phyloP scores from a whole-genome alignment of 2,888 invertebrate species.

The Chymomyza caudatula region DNA sequence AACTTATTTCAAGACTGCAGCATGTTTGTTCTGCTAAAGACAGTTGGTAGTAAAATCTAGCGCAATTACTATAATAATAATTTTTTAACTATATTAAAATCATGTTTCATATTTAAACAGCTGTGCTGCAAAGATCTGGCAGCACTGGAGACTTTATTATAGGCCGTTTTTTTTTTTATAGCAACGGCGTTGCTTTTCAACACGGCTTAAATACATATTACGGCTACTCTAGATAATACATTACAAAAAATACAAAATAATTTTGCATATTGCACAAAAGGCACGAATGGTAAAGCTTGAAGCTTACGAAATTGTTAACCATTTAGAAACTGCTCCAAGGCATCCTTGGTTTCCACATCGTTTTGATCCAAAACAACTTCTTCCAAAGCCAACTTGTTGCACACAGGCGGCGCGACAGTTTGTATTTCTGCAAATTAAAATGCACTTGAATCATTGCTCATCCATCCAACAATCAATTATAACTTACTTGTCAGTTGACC shows the following conservation, averaged over 20 bases:
- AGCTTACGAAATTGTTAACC: constrained; percentile 58
- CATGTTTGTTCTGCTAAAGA: background rate
- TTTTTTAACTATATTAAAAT: background rate
- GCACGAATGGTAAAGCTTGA: constrained; percentile 28
- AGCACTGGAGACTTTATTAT: background rate
- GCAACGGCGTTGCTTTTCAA: background rate
- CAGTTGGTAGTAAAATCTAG: no score
- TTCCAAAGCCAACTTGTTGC: constrained; percentile 80
- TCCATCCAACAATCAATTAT: background rate
- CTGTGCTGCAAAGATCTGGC: background rate
- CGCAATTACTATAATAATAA: no score
- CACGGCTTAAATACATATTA: background rate
- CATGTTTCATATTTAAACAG: background rate
- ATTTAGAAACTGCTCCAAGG: constrained; percentile 82
- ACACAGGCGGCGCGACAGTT: constrained; percentile 29
- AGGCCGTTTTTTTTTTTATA: background rate
- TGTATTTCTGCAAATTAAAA: constrained; percentile 55
- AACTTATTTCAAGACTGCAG: background rate
- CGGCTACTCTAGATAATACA: background rate
- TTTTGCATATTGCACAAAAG: constrained; percentile 39
- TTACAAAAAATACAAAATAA: background rate
- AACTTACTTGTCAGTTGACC: constrained; percentile 82
- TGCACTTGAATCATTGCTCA: background rate
- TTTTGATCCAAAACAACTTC: constrained; percentile 82
- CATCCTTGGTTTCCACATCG: constrained; percentile 80